A percentile compares a stretch with the other conserved stretches of the same genome.
Conservation (phyloP, 2,113 vertebrate genomes). For the Istiophorus platypterus region DNA sequence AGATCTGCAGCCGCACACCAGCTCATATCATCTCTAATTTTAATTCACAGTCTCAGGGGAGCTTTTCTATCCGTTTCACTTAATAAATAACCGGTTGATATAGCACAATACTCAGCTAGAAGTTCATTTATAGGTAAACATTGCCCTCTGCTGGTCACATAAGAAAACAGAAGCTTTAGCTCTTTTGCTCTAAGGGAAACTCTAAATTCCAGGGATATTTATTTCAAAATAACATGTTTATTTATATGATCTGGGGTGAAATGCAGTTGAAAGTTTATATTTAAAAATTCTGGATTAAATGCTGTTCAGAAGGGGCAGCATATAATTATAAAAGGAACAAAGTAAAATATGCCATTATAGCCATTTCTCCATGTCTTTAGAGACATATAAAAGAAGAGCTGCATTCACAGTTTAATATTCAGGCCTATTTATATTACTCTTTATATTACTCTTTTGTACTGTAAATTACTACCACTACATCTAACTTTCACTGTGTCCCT, state of each 20-base stretch:
- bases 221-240: neutral
- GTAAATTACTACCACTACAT: neutral
- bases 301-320: neutral
- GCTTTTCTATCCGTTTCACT: neutral
- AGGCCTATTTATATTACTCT: neutral
- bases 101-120: neutral
- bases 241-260: neutral
- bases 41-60: neutral
- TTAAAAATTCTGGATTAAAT: neutral
- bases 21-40: neutral
- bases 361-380: neutral
- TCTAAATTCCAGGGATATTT: too few species aligned
- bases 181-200: neutral
- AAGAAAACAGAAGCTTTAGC: neutral
- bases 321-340: neutral
- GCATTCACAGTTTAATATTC: neutral
- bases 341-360: neutral
- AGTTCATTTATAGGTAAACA: constrained; percentile 1
- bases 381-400: neutral
- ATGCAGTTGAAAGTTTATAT: neutral
- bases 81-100: neutral
- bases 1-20: neutral
- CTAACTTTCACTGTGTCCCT: neutral
- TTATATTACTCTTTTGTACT: neutral
- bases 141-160: constrained; percentile 66